Evolutionary conservation across 92 coral and sea anemone genomes (phyloP), one percentile per base, ranked within the genome.

Genomic region (Micromussa lordhowensis): DNA sequence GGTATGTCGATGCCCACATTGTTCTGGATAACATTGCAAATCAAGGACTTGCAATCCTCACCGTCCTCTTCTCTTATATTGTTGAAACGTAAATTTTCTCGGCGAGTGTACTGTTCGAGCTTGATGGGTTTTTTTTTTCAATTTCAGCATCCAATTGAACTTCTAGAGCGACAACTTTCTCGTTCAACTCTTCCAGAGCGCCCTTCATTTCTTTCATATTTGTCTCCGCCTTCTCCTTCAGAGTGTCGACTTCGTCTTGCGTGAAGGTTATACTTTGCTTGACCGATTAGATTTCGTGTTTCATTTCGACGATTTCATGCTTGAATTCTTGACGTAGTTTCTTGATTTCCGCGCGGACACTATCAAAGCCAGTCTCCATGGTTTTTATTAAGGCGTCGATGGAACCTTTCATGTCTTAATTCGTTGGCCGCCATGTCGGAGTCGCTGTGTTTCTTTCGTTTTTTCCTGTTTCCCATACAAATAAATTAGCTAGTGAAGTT

Each of bases 21-120:
- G 24, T 78, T 51, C 68, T 78, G 29, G 16, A 53, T 78, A 12
- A 78, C n/a, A n/a, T 34, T 22, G 24, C n/a, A 55, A n/a, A 78
- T 22, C 59, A 78, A 21, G 17, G 82, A 26, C 48, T 78, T 78
- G 68, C 82, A 78, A 51, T 78, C 82, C 30, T 78, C 82, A 9
- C 51, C 68, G 10, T 78, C 69, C 22, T 21, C 21, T 36, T 77
- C 63, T 22, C 1, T 53, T 48, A 77, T 51, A 49, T 77, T 53
- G 66, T 77, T 77, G 18, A 77, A 77, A 5, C 81, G 17, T 22
- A 77, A 29, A 19, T 77, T 77, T 22, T 77, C 81, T 29, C 81
- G 84, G 3, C 72, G 31, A n/a, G 84, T 80, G 18, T 80, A 57
- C 72, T 57, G 84, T 28, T 80, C 70, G 14, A 80, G 84, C 71